Conservation (phyloP, 2,888 invertebrate species). For the Brachyopa scutellaris region DNA sequence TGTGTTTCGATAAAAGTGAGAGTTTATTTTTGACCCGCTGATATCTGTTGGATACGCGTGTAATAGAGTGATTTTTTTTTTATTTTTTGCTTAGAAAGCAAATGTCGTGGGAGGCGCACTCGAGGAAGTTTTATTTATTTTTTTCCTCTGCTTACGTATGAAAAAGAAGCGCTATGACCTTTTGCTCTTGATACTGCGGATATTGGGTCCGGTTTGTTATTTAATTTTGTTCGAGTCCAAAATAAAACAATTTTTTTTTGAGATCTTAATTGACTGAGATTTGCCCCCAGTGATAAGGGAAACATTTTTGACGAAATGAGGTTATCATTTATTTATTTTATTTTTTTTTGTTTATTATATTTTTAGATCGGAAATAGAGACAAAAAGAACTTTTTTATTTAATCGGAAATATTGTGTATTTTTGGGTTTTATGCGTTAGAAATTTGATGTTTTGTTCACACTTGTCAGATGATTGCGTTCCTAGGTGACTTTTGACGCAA, state of each 20-base stretch:
- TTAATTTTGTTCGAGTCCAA: background rate
- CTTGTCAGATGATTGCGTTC: background rate
- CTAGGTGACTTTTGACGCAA: too few relatives aligned
- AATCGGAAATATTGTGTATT: slow-evolving; percentile 6
- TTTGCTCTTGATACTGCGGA: slow-evolving; percentile 47
- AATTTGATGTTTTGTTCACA: background rate
- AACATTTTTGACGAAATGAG: background rate
- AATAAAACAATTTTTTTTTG: slow-evolving; percentile 31
- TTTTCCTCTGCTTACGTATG: background rate
- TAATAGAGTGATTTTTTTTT: background rate
- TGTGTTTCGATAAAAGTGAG: slow-evolving; percentile 2
- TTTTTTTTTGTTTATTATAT: background rate
- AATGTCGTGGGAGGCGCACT: slow-evolving; percentile 22
- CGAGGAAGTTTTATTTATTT: background rate
- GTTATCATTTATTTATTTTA: slow-evolving; percentile 25
- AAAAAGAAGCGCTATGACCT: slow-evolving; percentile 25
- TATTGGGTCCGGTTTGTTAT: slow-evolving; percentile 16
- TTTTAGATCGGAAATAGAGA: slow-evolving; percentile 3
- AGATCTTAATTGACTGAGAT: background rate
- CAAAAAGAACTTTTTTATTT: background rate
- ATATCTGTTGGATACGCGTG: slow-evolving; percentile 15
- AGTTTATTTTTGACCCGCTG: background rate
- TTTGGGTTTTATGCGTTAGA: background rate
- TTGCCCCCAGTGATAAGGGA: slow-evolving; percentile 41
- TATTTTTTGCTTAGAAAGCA: slow-evolving; percentile 13